Evolutionary conservation across 1,140 invertebrate genomes (phyloP).

Genomic region (Euschistus heros): DNA sequence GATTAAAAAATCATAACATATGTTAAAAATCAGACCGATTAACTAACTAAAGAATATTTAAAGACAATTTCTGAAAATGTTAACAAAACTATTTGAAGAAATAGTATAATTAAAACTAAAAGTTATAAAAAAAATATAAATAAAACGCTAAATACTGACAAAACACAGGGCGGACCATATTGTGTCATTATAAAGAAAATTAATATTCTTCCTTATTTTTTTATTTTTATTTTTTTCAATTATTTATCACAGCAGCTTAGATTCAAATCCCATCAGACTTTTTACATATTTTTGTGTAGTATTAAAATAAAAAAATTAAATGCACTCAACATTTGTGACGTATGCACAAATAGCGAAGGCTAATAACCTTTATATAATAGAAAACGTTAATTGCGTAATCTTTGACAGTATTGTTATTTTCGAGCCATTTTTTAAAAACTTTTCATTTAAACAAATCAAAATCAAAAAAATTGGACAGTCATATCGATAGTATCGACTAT

Average conservation of each 20-base stretch:
- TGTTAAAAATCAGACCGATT: neutral
- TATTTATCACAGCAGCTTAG: conserved; percentile 4
- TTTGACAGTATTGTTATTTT: neutral
- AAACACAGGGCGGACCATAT: neutral
- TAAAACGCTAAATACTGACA: neutral
- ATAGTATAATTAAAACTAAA: neutral
- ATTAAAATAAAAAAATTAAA: neutral
- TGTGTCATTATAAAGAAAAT: neutral
- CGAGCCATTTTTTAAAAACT: neutral
- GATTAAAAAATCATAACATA: neutral
- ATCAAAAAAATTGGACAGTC: neutral
- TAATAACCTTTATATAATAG: conserved; percentile 5
- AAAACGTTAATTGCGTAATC: neutral
- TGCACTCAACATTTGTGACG: neutral
- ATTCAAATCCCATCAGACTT: neutral
- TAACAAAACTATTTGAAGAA: neutral
- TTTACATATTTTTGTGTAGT: neutral
- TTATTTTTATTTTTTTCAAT: neutral
- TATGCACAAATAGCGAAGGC: neutral
- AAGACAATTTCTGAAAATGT: neutral
- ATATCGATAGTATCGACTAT: neutral
- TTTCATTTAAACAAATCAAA: neutral
- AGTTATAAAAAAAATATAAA: neutral
- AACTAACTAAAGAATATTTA: too few species aligned
- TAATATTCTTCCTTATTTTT: neutral